phyloP scores from a whole-genome alignment of 2,797 vertebrate genomes.

The Sebastes umbrosus region DNA sequence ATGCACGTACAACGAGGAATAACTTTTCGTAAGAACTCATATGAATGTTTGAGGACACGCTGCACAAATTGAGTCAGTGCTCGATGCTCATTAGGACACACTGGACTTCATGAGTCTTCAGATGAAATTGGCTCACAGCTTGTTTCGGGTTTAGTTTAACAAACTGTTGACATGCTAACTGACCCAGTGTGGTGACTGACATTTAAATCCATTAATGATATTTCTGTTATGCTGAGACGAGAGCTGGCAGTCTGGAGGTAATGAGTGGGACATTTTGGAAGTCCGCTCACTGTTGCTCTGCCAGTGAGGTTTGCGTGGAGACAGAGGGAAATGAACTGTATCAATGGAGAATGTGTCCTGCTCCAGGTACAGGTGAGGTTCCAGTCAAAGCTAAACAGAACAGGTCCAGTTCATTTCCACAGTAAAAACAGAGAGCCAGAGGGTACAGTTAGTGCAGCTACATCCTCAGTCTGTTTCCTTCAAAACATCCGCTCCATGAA shows the following conservation, averaged over 20 bases:
- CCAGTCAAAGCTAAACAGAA: conserved; percentile 59
- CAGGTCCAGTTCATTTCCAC: conserved; percentile 68
- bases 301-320: conserved; percentile 48
- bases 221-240: conserved; percentile 13
- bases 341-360: conserved; percentile 70
- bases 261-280: conserved; percentile 39
- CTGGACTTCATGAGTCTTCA: background rate
- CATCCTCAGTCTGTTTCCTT: conserved; percentile 83
- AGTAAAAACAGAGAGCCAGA: conserved; percentile 54
- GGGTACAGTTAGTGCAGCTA: conserved; percentile 68
- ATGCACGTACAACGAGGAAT: too few species aligned
- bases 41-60: too few species aligned
- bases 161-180: conserved; percentile 13
- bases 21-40: too few species aligned
- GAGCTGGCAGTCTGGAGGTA: conserved; percentile 23
- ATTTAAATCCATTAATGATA: conserved; percentile 18
- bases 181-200: conserved; percentile 7
- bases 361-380: conserved; percentile 63
- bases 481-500: conserved; percentile 87
- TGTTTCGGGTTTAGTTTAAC: background rate
- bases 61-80: background rate
- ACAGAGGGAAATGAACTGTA: conserved; percentile 49
- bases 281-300: background rate
- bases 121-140: background rate
- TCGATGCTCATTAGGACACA: background rate